Evolutionary conservation across 2,113 vertebrate species (phyloP).

Genomic region (Aspidoscelis tigris): DNA sequence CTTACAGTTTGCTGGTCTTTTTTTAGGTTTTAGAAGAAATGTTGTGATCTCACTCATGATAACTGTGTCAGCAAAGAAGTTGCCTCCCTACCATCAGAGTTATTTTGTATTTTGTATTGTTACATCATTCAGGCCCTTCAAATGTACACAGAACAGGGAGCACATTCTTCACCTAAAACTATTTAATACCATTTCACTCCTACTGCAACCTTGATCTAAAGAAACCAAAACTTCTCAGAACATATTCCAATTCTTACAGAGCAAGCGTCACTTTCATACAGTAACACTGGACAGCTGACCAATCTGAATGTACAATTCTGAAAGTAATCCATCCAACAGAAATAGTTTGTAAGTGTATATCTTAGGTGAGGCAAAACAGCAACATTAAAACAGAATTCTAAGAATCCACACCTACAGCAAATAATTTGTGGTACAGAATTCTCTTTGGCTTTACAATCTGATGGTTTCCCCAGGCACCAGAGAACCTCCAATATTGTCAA

Average conservation of each 20-base stretch:
- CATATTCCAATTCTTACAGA: not conserved
- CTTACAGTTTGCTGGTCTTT: conserved; percentile 21
- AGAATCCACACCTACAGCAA: not conserved
- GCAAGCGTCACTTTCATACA: not conserved
- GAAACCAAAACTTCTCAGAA: not conserved
- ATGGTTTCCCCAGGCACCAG: not conserved
- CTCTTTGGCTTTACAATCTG: not conserved
- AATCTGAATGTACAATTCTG: not conserved
- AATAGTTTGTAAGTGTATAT: not conserved
- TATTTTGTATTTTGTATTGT: conserved; percentile 11
- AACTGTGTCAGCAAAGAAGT: not conserved
- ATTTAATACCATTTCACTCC: not conserved
- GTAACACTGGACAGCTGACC: not conserved
- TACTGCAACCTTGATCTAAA: not conserved
- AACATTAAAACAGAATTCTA: not conserved
- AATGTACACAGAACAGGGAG: not conserved
- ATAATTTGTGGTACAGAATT: not conserved
- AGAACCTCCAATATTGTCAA: not conserved
- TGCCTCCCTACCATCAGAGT: not conserved
- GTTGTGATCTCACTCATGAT: conserved; percentile 15
- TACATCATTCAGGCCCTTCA: conserved; percentile 18
- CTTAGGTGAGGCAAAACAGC: not conserved
- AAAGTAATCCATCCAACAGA: not conserved
- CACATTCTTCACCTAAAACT: not conserved
- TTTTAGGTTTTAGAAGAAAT: conserved; percentile 11